Evolutionary conservation across 2,888 invertebrate species (phyloP), one percentile per base, ranked within the genome.

Genomic region (Elysia crispata): DNA sequence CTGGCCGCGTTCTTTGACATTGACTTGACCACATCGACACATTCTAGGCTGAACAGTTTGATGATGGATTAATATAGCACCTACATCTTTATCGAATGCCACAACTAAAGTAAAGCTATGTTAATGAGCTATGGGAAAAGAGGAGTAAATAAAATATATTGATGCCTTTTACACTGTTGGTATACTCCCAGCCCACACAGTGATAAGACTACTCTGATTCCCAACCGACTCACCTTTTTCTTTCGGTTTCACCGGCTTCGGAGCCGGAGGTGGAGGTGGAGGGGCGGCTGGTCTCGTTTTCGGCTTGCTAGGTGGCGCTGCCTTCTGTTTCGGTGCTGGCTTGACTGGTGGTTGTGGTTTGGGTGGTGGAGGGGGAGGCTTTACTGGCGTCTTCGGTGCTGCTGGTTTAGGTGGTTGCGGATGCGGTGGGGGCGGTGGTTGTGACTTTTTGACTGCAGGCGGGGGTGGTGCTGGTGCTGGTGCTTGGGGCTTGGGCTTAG

Each of bases 251-350:
- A 41, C 49, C 13, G 73, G 49, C 28, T 64, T 77, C 20, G 74
- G 81, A 20, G 74, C 67, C 30, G 66, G 41, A 30, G 67, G 33
- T 8, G 80, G 62, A 0, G 73, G 57, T n/a, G 66, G 28, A 31
- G 66, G 73, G 25, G 60, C 28, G 1, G 69, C 69, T 28, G 76
- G 11, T 41, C 20, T 72, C 11, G 67, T n/a, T 30, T 30, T 67
- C 20, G 74, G 73, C 11, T 62, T 76, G 13, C 54, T 33, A 0
- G 57, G 67, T 28, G 62, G 66, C 28, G 31, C 54, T 33, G 67
- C 66, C 41, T 67, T 74, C 54, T 67, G 77, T 57, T 66, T 74
- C 31, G 69, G 54, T 54, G 41, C 67, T n/a, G 72, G 41, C 15
- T 50, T 50, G 18, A 60, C 28, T 28, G 70, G 33, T 8, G 33